Evolutionary conservation across 2,113 vertebrate genomes (phyloP), one percentile per base, ranked within the genome.

Genomic region (Thalassoma bifasciatum): DNA sequence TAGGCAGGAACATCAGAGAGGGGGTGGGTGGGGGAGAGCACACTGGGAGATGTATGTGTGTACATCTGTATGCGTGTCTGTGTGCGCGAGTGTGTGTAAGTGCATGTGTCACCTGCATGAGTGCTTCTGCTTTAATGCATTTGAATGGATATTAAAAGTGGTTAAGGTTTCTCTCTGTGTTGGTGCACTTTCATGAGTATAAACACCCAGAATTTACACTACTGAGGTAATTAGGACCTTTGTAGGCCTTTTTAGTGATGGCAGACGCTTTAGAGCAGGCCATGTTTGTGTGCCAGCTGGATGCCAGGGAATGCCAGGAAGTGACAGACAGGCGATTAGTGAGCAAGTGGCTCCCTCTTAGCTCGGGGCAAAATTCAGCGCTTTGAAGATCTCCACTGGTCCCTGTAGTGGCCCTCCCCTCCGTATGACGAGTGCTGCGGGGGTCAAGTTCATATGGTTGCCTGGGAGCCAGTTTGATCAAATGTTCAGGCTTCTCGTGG

Each of bases 271-370:
- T 51, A 50, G 77, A 88, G 66, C 13, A 49, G 79, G 77, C 72
- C 75, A 34, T 80, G 70, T 82, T 82, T 69, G 46, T 23, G 65
- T 75, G 85, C 87, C 88, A 90, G 88, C 85, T 87, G 85, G 82
- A 84, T 86, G 79, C 78, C 80, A 81, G 54, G 79, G 75, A 79
- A 82, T 78, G 87, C 88, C 83, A 85, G 88, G 59, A 77, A 90
- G 82, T 85, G 88, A 89, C 84, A 86, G 88, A 82, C 80, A 89
- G 76, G 64, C 85, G 66, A 90, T 91, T 90, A 92, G 80, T 65
- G 74, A 88, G 85, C 81, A 84, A 89, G 87, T 79, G 80, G 82
- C 82, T 87, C 66, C 80, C 86, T 90, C 75, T 88, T 86, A 78
- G 87, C 86, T 84, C 1, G 49, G 72, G 80, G 89, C 69, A 77